Evolutionary conservation across 2,888 invertebrate species (phyloP).

Genomic region (Drosophila fulvimacula): DNA sequence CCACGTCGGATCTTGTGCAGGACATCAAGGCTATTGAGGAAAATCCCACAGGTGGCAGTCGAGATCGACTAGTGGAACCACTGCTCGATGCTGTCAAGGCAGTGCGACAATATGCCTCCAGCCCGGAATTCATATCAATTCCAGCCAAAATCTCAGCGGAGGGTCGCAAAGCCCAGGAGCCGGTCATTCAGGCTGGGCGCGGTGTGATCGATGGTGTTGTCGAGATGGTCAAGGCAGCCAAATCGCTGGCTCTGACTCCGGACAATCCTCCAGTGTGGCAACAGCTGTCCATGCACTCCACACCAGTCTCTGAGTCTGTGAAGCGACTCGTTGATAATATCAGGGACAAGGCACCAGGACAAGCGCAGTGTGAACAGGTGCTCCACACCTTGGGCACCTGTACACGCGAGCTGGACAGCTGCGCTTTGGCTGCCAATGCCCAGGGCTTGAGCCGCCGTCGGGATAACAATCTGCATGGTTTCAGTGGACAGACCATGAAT

Average conservation of each 20-base stretch:
- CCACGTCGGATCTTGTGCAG: slow-evolving; percentile 96
- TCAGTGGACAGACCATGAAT: slow-evolving; percentile 91
- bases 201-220: slow-evolving; percentile 93
- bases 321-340: slow-evolving; percentile 97
- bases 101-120: slow-evolving; percentile 96
- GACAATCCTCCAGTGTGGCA: slow-evolving; percentile 98
- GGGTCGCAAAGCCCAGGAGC: slow-evolving; percentile 93
- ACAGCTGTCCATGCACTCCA: slow-evolving; percentile 95
- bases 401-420: slow-evolving; percentile 93
- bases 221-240: slow-evolving; percentile 95
- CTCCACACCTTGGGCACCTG: slow-evolving; percentile 91
- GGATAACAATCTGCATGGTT: slow-evolving; percentile 90
- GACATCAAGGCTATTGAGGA: slow-evolving; percentile 96
- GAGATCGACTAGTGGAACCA: slow-evolving; percentile 92
- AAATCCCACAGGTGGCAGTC: slow-evolving; percentile 92
- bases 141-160: slow-evolving; percentile 95
- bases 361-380: slow-evolving; percentile 95
- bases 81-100: slow-evolving; percentile 95
- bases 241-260: slow-evolving; percentile 94
- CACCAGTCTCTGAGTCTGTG: slow-evolving; percentile 97
- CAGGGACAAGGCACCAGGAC: slow-evolving; percentile 97
- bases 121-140: slow-evolving; percentile 96
- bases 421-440: slow-evolving; percentile 94
- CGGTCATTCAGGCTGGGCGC: slow-evolving; percentile 93
- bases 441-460: slow-evolving; percentile 90